phyloP scores from a whole-genome alignment of 2,888 invertebrate genomes.

The Clusia tigrina region DNA sequence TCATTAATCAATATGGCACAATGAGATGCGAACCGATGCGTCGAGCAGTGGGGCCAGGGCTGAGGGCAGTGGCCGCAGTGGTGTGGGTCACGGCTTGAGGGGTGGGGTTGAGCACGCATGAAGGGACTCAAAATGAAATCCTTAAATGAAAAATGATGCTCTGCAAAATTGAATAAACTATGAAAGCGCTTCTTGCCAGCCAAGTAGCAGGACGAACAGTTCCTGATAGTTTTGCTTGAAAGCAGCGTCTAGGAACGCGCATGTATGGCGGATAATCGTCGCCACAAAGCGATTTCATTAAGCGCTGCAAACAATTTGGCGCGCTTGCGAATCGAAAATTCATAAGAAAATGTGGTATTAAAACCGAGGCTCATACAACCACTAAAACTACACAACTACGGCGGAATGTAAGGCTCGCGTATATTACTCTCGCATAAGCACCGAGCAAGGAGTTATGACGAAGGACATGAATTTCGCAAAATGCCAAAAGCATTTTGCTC shows the following conservation, averaged over 20 bases:
- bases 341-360: not conserved
- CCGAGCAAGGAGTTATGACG: not conserved
- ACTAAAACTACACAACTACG: too few species aligned
- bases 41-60: too few species aligned
- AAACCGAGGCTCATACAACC: too few species aligned
- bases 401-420: too few species aligned
- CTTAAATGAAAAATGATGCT: not conserved
- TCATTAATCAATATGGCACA: slow-evolving; percentile 3
- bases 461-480: slow-evolving; percentile 6
- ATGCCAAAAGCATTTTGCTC: not conserved
- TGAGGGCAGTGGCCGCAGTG: too few species aligned
- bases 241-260: not conserved
- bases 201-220: too few species aligned
- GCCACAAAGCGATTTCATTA: slow-evolving; percentile 2
- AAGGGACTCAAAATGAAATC: not conserved
- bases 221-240: too few species aligned
- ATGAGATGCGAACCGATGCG: not conserved
- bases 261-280: not conserved
- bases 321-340: not conserved
- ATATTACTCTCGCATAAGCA: too few species aligned
- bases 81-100: too few species aligned
- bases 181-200: not conserved
- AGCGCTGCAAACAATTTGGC: not conserved
- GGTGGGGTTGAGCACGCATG: not conserved
- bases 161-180: not conserved